These are phyloP conservation scores for Macrosteles quadrilineatus DNA, from an alignment of 1,140 invertebrate genomes.

Conservation along the genomic window DNA sequence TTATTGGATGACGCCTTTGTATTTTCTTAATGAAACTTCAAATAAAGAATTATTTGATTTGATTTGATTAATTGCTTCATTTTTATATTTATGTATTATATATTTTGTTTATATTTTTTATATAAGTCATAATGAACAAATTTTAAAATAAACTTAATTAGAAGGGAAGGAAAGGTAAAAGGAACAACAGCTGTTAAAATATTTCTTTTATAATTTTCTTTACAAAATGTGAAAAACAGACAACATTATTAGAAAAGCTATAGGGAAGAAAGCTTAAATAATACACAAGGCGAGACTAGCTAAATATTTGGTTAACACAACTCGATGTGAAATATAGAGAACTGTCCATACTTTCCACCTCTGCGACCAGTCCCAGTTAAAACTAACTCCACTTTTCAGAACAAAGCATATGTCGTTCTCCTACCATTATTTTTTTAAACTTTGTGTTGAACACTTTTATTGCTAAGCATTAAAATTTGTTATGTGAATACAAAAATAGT, in stretches of 20 bases:
- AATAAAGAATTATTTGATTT: too few species aligned
- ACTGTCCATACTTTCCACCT: too few species aligned
- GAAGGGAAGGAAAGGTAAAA: too few species aligned
- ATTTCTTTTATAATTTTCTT: slow-evolving; percentile 5
- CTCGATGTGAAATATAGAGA: too few species aligned
- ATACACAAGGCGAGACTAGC: background rate
- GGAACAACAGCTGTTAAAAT: background rate
- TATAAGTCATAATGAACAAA: too few species aligned
- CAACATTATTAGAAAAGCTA: slow-evolving; percentile 12
- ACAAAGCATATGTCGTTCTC: background rate
- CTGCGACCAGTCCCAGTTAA: background rate
- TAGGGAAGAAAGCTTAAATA: slow-evolving; percentile 5
- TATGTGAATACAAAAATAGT: background rate
- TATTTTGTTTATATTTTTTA: too few species aligned
- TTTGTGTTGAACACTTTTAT: background rate
- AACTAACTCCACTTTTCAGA: background rate
- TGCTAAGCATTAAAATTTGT: background rate
- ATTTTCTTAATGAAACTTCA: too few species aligned
- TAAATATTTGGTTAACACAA: slow-evolving; percentile 16
- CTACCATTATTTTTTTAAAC: background rate
- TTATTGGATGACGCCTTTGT: too few species aligned
- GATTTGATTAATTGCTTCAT: too few species aligned
- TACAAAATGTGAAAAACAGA: slow-evolving; percentile 16
- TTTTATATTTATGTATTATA: too few species aligned
- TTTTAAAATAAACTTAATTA: too few species aligned